Base-by-base conservation (phyloP, 2,888 invertebrate genomes). In the Elgonia sp. region DNA sequence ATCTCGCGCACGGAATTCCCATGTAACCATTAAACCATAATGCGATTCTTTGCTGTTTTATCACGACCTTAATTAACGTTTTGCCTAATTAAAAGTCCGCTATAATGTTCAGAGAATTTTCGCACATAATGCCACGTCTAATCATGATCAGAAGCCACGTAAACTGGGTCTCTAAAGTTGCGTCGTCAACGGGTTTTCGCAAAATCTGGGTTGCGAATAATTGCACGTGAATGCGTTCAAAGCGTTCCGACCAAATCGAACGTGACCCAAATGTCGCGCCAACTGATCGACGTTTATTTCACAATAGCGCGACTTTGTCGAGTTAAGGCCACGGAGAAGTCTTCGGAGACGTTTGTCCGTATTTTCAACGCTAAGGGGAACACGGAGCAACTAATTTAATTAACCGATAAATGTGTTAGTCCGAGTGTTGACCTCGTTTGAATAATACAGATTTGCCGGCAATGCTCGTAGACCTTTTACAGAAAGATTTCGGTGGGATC, bases 41-140 rank as follows among this genome's bases (percentile, higher is more conserved):
- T 67, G 62, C 65, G 79, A 62, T 57, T 85, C n/a, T 72, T 75
- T 62, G 69, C 42, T 62, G 69, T 85, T 79, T 85, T 79, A 80
- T 85, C 76, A 29, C 70, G 81, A 70, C 81, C 70, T 86, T 86
- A 76, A 86, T 86, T 86, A 86, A 63, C 86, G 69, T 55, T 42
- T n/a, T 42, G 8, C 21, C 86, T 76, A 81, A 86, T 81, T 81
- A 81, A 86, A 86, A 81, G 67, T 62, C 37, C 60, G 21, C 5
- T 67, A 57, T 39, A 73, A 57, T 83, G 50, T 39, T 53, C 42
- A 62, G 1, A 46, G 63, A 76, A 77, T 77, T 83, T 60, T 69
- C 69, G 60, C 60, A 29, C 65, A 75, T 75, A 67, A 75, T 46
- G 65, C 42, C 65, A n/a, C 60, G n/a, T 40, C 69, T 84, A 70